Conservation (phyloP, 2,113 vertebrate species). For the Tachycineta bicolor region DNA sequence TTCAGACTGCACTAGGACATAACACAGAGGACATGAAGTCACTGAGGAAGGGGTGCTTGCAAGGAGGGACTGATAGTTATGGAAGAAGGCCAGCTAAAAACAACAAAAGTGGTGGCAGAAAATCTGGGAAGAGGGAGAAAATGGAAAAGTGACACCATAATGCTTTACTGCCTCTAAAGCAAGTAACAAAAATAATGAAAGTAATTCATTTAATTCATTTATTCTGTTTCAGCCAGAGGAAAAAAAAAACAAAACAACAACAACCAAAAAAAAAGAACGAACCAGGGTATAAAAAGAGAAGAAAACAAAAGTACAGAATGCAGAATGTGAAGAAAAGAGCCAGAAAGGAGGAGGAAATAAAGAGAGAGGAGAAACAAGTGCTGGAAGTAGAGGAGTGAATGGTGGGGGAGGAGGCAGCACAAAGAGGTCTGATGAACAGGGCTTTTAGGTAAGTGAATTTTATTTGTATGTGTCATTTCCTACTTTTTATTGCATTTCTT, state of each 20-base stretch:
- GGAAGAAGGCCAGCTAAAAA: not conserved
- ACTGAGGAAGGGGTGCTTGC: not conserved
- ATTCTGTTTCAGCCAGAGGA: not conserved
- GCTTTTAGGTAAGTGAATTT: conserved; percentile 70
- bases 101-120: not conserved
- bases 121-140: not conserved
- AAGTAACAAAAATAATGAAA: not conserved
- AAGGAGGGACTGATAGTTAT: not conserved
- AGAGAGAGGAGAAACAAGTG: not conserved
- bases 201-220: not conserved
- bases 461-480: conserved; percentile 69
- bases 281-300: not conserved
- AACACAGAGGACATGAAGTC: not conserved
- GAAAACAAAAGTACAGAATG: not conserved
- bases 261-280: not conserved
- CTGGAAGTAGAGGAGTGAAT: not conserved
- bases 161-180: not conserved
- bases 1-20: not conserved
- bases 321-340: not conserved
- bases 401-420: not conserved
- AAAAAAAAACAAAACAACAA: no score
- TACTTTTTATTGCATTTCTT: conserved; percentile 65
- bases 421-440: not conserved
- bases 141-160: not conserved
- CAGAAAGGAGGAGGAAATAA: not conserved